Conservation (phyloP, 2,797 vertebrate species). For the Pachyuromys duprasi region DNA sequence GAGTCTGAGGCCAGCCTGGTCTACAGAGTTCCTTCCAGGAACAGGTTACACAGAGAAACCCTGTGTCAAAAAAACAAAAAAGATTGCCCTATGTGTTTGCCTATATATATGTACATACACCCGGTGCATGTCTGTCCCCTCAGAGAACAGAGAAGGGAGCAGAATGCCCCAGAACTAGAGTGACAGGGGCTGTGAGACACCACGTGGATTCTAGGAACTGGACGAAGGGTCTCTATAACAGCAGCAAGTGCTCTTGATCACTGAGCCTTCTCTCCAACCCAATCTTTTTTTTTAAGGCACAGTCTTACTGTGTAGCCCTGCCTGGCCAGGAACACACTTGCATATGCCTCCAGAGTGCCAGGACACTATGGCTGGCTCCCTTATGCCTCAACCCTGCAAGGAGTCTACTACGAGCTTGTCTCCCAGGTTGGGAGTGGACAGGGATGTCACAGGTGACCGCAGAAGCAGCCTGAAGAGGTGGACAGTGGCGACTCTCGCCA, state of each 20-base stretch:
- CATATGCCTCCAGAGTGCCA: neutral
- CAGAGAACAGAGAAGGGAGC: neutral
- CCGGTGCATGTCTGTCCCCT: neutral
- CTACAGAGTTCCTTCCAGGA: too few relatives aligned
- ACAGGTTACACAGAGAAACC: too few relatives aligned
- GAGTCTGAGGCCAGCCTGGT: too few relatives aligned
- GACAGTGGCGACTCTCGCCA: neutral
- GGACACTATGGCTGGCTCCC: neutral
- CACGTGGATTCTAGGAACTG: neutral
- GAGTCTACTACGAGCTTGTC: neutral
- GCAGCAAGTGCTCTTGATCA: neutral
- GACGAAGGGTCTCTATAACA: neutral
- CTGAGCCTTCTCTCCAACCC: neutral
- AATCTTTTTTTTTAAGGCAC: neutral
- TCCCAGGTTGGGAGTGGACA: neutral
- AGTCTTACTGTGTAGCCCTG: neutral
- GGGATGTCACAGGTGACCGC: neutral
- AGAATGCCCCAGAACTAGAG: neutral
- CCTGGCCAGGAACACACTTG: neutral
- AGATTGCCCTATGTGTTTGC: neutral
- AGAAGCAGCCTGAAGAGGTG: neutral
- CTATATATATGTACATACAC: too few relatives aligned
- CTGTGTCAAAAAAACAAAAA: too few relatives aligned
- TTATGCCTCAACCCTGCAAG: neutral
- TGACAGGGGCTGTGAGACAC: neutral